Percentiles rank a stretch among this genome's conserved stretches.
Conservation (phyloP, 2,888 invertebrate genomes). For the Drosophila conformis region DNA sequence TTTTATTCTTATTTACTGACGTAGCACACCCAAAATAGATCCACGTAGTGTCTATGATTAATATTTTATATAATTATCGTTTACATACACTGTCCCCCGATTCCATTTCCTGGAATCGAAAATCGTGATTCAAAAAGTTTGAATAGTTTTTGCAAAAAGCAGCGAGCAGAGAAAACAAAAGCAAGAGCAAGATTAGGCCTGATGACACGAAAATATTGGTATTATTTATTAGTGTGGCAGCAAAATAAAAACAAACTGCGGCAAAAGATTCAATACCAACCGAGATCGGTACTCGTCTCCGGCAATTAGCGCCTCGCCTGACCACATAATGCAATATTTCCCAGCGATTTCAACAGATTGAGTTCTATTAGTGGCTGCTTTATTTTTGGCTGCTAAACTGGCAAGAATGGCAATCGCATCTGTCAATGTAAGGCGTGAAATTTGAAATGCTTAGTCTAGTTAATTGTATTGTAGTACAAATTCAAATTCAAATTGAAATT, state of each 20-base stretch:
- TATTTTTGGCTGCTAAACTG: constrained; percentile 19
- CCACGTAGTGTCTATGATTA: neutral
- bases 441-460: constrained; percentile 3
- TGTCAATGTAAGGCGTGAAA: neutral
- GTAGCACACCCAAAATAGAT: neutral
- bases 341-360: constrained; percentile 10
- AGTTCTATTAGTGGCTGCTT: constrained; percentile 9
- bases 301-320: constrained; percentile 18
- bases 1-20: neutral
- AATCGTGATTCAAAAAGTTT: neutral
- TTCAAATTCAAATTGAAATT: constrained; percentile 34
- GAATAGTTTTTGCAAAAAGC: constrained; percentile 8
- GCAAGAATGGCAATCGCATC: neutral
- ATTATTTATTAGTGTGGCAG: constrained; percentile 21
- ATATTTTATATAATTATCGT: neutral
- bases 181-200: constrained; percentile 18
- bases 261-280: constrained; percentile 3
- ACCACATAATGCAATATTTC: constrained; percentile 3
- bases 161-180: neutral
- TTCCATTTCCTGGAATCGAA: neutral
- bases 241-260: neutral
- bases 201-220: constrained; percentile 25
- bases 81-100: neutral
- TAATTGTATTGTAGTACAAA: constrained; percentile 59
- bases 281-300: constrained; percentile 4